Conservation (phyloP, 2,888 invertebrate species). For the Agrochola litura region DNA sequence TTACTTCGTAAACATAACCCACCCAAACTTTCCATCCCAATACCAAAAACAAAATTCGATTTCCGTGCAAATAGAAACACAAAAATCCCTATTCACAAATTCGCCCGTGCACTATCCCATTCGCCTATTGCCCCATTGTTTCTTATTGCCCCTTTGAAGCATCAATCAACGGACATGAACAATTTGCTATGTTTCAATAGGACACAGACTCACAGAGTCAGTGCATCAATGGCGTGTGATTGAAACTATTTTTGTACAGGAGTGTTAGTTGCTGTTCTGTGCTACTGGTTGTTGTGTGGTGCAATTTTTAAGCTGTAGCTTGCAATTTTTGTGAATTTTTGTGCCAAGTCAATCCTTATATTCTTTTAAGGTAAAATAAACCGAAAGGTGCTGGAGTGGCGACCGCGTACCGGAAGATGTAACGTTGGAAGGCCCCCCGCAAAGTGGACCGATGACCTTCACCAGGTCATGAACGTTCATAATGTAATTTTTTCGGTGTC, state of each 20-base stretch:
- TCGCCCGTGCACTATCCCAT: conserved; percentile 16
- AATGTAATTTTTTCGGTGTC: too few relatives aligned
- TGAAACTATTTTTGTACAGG: conserved; percentile 76
- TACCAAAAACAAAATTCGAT: background rate
- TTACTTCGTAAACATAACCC: background rate
- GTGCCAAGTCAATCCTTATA: background rate
- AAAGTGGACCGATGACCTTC: too few relatives aligned
- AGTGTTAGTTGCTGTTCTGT: conserved; percentile 67
- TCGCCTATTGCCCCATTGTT: conserved; percentile 40
- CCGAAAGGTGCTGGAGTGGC: too few relatives aligned
- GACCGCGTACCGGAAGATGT: too few relatives aligned
- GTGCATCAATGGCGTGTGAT: conserved; percentile 72
- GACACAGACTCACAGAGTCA: conserved; percentile 45
- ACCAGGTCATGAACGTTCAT: too few relatives aligned
- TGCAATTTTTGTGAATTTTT: background rate
- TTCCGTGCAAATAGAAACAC: conserved; percentile 4
- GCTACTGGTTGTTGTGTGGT: conserved; percentile 73
- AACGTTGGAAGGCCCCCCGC: too few relatives aligned
- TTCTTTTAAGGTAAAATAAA: background rate
- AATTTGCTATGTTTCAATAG: conserved; percentile 61
- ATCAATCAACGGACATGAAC: conserved; percentile 59
- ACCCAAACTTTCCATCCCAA: background rate
- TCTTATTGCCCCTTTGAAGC: conserved; percentile 43
- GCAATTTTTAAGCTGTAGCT: conserved; percentile 58
- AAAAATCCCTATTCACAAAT: conserved; percentile 18